Evolutionary conservation across 2,888 invertebrate genomes (phyloP).

Genomic region (Toxonevra muliebris): DNA sequence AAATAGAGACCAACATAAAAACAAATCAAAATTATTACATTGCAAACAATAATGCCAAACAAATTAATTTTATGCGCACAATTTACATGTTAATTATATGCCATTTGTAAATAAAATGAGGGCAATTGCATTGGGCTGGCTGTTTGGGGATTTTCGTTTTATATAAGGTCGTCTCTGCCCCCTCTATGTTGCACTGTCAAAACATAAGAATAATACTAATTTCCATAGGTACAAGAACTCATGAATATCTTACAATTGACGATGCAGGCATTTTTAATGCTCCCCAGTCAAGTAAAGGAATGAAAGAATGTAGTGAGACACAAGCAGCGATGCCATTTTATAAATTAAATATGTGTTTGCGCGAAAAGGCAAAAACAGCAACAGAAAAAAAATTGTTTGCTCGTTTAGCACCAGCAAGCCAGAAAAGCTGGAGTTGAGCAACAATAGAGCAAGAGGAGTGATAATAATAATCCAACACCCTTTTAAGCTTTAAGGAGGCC

Average conservation of each 20-base stretch:
- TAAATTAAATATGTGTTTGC: slow-evolving; percentile 30
- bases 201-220: too few relatives aligned
- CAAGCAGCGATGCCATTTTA: slow-evolving; percentile 26
- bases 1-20: too few relatives aligned
- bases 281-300: background rate
- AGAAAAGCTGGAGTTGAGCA: background rate
- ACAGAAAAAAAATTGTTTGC: background rate
- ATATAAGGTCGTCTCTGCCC: too few relatives aligned
- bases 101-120: slow-evolving; percentile 27
- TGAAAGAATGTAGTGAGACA: background rate
- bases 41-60: slow-evolving; percentile 2
- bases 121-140: slow-evolving; percentile 10
- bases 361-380: background rate
- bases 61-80: slow-evolving; percentile 31
- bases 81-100: slow-evolving; percentile 29
- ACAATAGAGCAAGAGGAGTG: background rate
- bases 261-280: slow-evolving; percentile 19
- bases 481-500: slow-evolving; percentile 20
- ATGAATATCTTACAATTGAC: slow-evolving; percentile 39
- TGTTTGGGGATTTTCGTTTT: too few relatives aligned
- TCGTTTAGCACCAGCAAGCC: background rate
- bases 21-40: too few relatives aligned
- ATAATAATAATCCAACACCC: slow-evolving; percentile 14
- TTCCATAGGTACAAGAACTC: slow-evolving; percentile 29
- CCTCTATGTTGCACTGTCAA: too few relatives aligned